Evolutionary conservation across 2,888 invertebrate species (phyloP).

Genomic region (Zele albiditarsus): DNA sequence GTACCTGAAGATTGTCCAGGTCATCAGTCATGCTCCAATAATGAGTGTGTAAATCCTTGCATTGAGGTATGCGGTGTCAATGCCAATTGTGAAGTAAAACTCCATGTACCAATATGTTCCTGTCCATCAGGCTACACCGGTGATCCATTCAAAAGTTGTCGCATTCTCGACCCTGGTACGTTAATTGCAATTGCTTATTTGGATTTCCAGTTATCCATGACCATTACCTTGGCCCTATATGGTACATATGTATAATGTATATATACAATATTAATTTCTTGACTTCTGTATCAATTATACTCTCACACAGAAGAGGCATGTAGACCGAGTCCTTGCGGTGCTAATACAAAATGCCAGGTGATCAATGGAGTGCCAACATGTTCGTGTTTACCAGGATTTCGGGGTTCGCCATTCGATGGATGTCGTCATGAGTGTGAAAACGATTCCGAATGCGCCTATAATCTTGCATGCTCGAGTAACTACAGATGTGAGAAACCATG

Average conservation of each 20-base stretch:
- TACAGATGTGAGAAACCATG: constrained; percentile 87
- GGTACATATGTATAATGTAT: constrained; percentile 9
- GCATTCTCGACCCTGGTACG: constrained; percentile 84
- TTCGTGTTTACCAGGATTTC: constrained; percentile 83
- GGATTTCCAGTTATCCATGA: not conserved
- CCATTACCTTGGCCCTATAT: constrained; percentile 19
- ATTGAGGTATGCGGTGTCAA: constrained; percentile 83
- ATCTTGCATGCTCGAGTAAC: constrained; percentile 81
- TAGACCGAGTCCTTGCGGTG: constrained; percentile 87
- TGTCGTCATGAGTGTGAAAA: constrained; percentile 89
- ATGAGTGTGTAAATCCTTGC: constrained; percentile 87
- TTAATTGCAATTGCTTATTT: constrained; percentile 36
- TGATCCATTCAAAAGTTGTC: constrained; percentile 83
- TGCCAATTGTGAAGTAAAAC: constrained; percentile 84
- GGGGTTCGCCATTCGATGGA: constrained; percentile 84
- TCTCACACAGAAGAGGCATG: constrained; percentile 83
- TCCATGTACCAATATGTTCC: constrained; percentile 85
- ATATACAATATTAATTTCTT: not conserved
- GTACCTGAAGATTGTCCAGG: constrained; percentile 85
- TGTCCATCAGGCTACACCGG: constrained; percentile 87
- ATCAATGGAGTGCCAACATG: constrained; percentile 85
- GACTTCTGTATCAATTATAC: not conserved
- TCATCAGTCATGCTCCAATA: constrained; percentile 83
- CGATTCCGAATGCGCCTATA: constrained; percentile 82
- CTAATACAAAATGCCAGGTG: constrained; percentile 87